Evolutionary conservation across 2,888 invertebrate genomes (phyloP), one percentile per base, ranked within the genome.

Genomic region (Hydrotaea diabolus): DNA sequence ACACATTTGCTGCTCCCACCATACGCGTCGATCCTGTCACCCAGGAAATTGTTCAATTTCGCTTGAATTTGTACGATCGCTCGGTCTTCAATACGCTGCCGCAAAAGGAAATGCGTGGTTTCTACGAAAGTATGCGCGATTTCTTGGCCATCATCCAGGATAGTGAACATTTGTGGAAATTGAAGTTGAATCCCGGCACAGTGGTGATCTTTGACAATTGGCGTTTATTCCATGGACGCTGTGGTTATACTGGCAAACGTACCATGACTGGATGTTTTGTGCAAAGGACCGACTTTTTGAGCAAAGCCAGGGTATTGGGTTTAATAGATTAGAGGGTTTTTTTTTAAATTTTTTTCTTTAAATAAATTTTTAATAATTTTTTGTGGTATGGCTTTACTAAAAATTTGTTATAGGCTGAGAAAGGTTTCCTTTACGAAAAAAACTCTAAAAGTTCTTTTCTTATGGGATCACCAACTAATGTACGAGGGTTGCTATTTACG

Each of bases 121-220:
- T 95, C 90, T 96, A 96, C 89, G 91, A 92, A 13, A 94, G 94
- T 36, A 91, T 95, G 69, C 93, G 93, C 43, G 91, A 91, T 80
- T 92, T 94, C 59, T 92, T 94, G 15, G 92, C 92, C 11, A 93
- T 93, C 85, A 93, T 95, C 36, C 92, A 93, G 69, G 90, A 93
- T 9, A 89, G 92, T 0, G 89, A 91, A 1, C 93, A 93, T 86
- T 94, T 94, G 87, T 94, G 94, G 94, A 92, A 92, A 87, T 92
- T 95, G 43, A 94, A 94, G 91, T 90, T 96, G 7, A 89, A 89
- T 55, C 96, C 96, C 81, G 96, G 96, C 26, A 94, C 93, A n/a
- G 94, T 96, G 11, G 92, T 96, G 86, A 94, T 95, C 73, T 94
- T 96, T 87, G 96, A 97, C 89, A 97, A 97, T 92, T 96, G 96